Evolutionary conservation across 2,888 invertebrate genomes (phyloP).

Genomic region (Noctua pronuba): DNA sequence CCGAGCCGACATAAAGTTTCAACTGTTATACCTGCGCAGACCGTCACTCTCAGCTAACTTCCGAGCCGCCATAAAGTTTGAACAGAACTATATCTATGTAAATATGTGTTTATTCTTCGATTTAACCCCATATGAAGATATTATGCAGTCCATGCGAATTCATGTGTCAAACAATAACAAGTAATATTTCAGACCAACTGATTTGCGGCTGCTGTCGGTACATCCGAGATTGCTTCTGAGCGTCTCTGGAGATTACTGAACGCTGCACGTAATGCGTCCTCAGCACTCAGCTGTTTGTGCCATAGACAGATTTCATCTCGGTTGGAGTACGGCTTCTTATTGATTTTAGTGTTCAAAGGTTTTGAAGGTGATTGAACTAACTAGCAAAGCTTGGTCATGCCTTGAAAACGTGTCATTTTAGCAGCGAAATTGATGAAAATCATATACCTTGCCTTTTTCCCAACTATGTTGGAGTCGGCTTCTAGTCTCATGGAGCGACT

Average conservation of each 20-base stretch:
- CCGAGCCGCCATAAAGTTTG: too few relatives aligned
- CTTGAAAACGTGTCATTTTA: neutral
- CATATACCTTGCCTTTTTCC: too few relatives aligned
- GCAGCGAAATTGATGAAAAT: neutral
- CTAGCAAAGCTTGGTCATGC: neutral
- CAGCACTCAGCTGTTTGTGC: slow-evolving; percentile 33
- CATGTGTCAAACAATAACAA: neutral
- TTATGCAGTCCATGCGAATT: neutral
- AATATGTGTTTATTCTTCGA: neutral
- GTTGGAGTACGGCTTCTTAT: neutral
- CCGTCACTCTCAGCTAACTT: too few relatives aligned
- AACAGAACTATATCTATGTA: too few relatives aligned
- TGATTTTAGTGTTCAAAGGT: slow-evolving; percentile 7
- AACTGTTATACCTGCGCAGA: too few relatives aligned
- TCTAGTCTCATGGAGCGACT: too few relatives aligned
- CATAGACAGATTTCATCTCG: slow-evolving; percentile 37
- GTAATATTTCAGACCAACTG: neutral
- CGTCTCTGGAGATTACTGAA: slow-evolving; percentile 49
- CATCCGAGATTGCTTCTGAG: slow-evolving; percentile 43
- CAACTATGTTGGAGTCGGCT: too few relatives aligned
- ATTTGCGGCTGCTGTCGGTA: slow-evolving; percentile 48
- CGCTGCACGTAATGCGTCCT: slow-evolving; percentile 39
- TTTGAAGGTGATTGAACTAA: neutral
- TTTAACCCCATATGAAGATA: neutral
- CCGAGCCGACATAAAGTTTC: too few relatives aligned